Evolutionary conservation across 2,797 vertebrate species (phyloP), one percentile per base, ranked within the genome.

Genomic region (Gymnothorax javanicus): DNA sequence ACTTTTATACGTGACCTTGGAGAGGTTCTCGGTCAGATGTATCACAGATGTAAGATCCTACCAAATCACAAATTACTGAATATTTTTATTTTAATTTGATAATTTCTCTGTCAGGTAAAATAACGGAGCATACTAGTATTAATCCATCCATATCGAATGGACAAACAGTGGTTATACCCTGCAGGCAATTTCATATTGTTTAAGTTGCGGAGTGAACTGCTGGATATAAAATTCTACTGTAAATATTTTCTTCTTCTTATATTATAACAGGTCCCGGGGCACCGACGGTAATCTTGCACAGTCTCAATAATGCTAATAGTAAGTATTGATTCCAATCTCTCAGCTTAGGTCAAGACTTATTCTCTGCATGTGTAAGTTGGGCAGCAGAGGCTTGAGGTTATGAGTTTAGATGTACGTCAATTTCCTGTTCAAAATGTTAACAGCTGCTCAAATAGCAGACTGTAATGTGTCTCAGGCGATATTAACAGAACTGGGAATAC

Each of bases 261-360:
- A 89, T 86, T 86, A 85, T 88, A 59, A 9, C 27, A 99, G 98
- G 98, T 88, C 97, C 97, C 13, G 97, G 96, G 5, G 93, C 96
- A 0, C 98, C 97, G 0, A 89, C 96, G 73, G 95, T 98, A 85
- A 97, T 97, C 0, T 90, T 98, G 33, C 97, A 98, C 90, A 97
- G 91, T 89, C 97, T 96, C 7, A 95, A 93, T 79, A 94, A 96
- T 56, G 94, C 96, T 81, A 89, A 90, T 92, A 96, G 98, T 99
- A 93, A 97, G 97, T 94, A 92, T 27, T 50, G 50, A 15, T 82
- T 84, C n/a, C 73, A 67, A 27, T 87, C 58, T 83, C 64, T 4
- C 73, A 69, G 11, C 17, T 59, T 79, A 79, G 59, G 67, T 0
- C 27, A 5, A 27, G 11, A 25, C 84, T 20, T 82, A 52, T 33